Base-by-base conservation (phyloP, 2,113 vertebrate genomes). In the Brienomyrus brachyistius region DNA sequence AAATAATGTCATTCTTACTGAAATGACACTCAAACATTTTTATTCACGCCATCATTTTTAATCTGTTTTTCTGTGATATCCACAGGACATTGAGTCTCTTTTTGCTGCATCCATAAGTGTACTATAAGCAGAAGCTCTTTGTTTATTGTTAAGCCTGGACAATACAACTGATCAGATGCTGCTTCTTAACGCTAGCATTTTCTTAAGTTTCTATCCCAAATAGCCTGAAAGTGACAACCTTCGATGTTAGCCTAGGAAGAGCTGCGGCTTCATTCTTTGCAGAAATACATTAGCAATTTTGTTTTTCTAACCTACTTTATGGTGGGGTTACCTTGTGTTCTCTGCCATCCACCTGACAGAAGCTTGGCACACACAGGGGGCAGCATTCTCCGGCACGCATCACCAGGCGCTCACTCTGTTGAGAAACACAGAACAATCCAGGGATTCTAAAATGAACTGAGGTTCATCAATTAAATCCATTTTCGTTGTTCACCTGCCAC, bases 331-430 rank as follows among this genome's bases (percentile, higher is more conserved):
- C 97, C 97, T 97, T 92, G 86, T 96, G 95, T 0, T 92, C 93
- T 86, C 92, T 96, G 90, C 97, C 97, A 1, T 95, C 94, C 13
- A 95, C 95, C 0, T 92, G 94, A 94, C 98, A 99, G 77, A 97
- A 92, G 90, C 95, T 95, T 5, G 96, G 95, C 90, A 95, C 94
- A 89, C 98, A 99, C 89, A 95, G 94, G 0, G 98, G 98, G 89
- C 98, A 99, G 92, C 98, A 99, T 9, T 95, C 96, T 43, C 97
- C 98, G 23, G 97, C 95, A 86, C 94, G 89, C 83, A 97, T 95
- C 91, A 96, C 93, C 89, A 97, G 7, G 62, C 95, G 95, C 95
- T 99, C 97, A 91, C 96, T 95, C 98, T 99, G 93, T 90, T 87
- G 0, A 89, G 77, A 89, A 52, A 56, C 10, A 70, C 52, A 27